Percentiles rank a stretch among this genome's conserved stretches.
Conservation (phyloP, 2,113 vertebrate species). For the Odobenus rosmarus region DNA sequence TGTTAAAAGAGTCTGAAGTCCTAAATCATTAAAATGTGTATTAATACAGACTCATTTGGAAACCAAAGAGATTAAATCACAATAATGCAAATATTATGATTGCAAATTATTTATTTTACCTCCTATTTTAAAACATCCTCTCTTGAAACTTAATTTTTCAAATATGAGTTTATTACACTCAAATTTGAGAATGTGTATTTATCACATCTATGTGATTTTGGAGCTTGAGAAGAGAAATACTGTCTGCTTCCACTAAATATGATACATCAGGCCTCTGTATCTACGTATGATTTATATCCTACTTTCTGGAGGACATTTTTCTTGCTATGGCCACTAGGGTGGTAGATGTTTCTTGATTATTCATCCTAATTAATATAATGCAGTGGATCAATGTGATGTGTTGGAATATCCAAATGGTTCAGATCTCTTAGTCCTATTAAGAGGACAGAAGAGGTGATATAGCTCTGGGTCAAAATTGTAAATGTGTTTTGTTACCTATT, state of each 20-base stretch:
- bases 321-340: neutral
- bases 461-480: neutral
- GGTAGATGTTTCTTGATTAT: neutral
- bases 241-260: neutral
- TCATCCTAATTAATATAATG: neutral
- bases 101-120: constrained; percentile 19
- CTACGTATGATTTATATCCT: neutral
- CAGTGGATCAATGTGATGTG: neutral
- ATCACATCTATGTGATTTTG: neutral
- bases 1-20: neutral
- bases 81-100: constrained; percentile 1
- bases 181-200: neutral
- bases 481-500: neutral
- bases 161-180: neutral
- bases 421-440: neutral
- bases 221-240: neutral
- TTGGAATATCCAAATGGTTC: neutral
- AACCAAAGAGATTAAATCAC: neutral
- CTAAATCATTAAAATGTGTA: constrained; percentile 26
- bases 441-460: neutral
- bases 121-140: neutral
- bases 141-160: constrained; percentile 25
- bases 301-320: neutral
- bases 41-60: neutral
- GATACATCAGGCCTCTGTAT: neutral